phyloP scores from a whole-genome alignment of 2,797 vertebrate species.

The Macroramphosus scolopax region DNA sequence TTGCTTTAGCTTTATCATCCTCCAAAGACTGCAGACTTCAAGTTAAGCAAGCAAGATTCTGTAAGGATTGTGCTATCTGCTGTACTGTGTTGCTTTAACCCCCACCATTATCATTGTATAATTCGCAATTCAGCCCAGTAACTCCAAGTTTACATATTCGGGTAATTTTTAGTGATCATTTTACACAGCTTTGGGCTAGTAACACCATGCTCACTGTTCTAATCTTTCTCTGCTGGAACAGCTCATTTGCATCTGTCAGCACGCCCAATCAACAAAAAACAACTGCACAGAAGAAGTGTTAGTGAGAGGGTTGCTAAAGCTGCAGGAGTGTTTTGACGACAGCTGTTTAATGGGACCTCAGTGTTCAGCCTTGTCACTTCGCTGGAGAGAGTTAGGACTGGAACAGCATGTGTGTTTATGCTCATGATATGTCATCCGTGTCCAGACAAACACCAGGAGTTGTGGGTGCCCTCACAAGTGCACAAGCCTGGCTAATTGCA shows the following conservation, averaged over 20 bases:
- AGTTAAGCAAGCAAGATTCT: no score
- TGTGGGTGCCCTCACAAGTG: not conserved
- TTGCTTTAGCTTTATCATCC: no score
- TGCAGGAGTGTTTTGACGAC: conserved; percentile 34
- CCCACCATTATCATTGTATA: no score
- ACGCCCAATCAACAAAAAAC: conserved; percentile 25
- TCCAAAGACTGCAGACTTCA: no score
- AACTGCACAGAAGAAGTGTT: conserved; percentile 21
- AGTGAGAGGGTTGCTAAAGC: conserved; percentile 30
- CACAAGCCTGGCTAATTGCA: no score
- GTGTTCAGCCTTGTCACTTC: no score
- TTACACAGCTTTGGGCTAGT: conserved; percentile 32
- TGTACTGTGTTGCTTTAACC: no score
- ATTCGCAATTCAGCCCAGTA: no score
- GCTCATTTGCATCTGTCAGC: conserved; percentile 59
- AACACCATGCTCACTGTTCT: conserved; percentile 32
- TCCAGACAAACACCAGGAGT: not conserved
- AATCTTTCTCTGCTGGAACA: conserved; percentile 47
- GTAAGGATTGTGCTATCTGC: no score
- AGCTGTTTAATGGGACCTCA: no score
- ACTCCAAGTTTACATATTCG: no score
- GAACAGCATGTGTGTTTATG: not conserved
- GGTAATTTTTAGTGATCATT: not conserved
- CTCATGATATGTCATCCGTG: not conserved
- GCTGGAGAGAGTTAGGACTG: no score